Base-by-base conservation (phyloP, 2,888 invertebrate species). In the Athalia cordata region DNA sequence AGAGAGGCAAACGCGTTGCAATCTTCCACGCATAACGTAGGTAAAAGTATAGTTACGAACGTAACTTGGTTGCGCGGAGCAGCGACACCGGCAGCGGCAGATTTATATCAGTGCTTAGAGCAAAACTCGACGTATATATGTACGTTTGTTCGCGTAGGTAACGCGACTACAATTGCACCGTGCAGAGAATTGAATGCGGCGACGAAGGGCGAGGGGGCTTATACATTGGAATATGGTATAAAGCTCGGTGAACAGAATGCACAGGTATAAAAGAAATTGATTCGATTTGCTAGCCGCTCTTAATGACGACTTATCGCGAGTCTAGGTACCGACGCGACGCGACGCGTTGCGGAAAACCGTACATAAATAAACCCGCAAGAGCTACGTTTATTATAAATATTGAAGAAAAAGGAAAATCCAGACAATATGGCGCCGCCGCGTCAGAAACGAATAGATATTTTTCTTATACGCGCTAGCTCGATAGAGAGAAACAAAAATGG, bases 211-310 rank as follows among this genome's bases (percentile, higher is more conserved):
- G 29, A 29, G 29, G 29, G 29, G 29, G 29, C 29, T 29, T 29
- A 2, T 29, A 2, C 29, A 29, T 29, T 29, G 29, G 29, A 29
- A 29, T 29, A 29, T 29, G 29, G 29, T 29, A 29, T 29, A 29
- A 29, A 29, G 29, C 29, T 1, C 29, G 29, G 29, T 29, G 29
- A 29, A 29, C 29, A 29, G 29, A 29, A 29, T 29, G 55, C 11
- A 55, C 3, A 55, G 11, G 11, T 55, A n/a, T n/a, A 11, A 13
- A 6, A 59, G 57, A 59, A 59, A 72, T 72, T 72, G 72, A 72
- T 72, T 72, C 72, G 72, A 72, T 29, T 6, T 72, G 72, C 72
- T 59, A 11, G 59, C 11, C 13, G 47, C 59, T 72, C 72, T 59
- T 72, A 72, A 72, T 47, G 57, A 72, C 72, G 72, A 72, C 47